These are phyloP conservation scores for Agrochola lychnidis DNA, from an alignment of 2,888 invertebrate species.

Conservation along the genomic window DNA sequence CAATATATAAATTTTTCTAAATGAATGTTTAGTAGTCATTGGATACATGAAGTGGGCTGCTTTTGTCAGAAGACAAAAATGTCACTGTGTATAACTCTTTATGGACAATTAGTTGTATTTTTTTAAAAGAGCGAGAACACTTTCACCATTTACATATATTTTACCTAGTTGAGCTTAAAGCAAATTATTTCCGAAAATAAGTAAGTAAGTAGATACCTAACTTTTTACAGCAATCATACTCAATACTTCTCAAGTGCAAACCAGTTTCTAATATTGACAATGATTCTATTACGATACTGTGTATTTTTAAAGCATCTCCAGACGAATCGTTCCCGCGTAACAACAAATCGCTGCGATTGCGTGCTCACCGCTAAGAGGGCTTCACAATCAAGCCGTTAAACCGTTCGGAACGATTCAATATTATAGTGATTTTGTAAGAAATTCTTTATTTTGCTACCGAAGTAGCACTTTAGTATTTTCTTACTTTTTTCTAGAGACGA, in stretches of 20 bases:
- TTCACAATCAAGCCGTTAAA: conserved; percentile 51
- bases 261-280: conserved; percentile 32
- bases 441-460: conserved; percentile 17
- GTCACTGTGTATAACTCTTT: too few relatives aligned
- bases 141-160: too few relatives aligned
- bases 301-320: conserved; percentile 51
- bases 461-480: not conserved
- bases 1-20: too few relatives aligned
- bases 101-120: too few relatives aligned
- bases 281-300: conserved; percentile 13
- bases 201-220: not conserved
- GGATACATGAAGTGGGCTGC: too few relatives aligned
- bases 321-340: conserved; percentile 13
- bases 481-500: not conserved
- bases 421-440: conserved; percentile 20
- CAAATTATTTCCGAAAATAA: not conserved
- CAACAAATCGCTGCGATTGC: conserved; percentile 52
- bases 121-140: too few relatives aligned
- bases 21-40: too few relatives aligned
- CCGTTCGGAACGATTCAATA: conserved; percentile 38
- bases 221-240: not conserved
- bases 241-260: not conserved
- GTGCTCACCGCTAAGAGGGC: conserved; percentile 36
- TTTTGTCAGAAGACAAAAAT: too few relatives aligned
- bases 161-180: too few relatives aligned